A percentile compares a stretch with the other conserved stretches of the same genome.
Conservation (phyloP, 2,113 vertebrate species). For the Polypterus bichir region DNA sequence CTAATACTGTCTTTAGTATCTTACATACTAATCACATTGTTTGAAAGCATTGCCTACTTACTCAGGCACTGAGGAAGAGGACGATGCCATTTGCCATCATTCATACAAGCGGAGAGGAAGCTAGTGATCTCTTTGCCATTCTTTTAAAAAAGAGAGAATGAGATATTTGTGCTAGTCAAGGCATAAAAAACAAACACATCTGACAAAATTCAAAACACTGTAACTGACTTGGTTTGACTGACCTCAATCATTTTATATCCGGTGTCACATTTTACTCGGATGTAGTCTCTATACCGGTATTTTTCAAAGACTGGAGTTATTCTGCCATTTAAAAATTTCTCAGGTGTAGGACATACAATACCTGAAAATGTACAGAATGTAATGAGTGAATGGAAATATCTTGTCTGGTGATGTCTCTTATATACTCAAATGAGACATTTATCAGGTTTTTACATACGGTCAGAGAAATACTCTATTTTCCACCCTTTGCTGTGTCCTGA, state of each 20-base stretch:
- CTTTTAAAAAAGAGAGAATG: slow-evolving; percentile 21
- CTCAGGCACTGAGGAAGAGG: slow-evolving; percentile 48
- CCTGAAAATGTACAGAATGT: slow-evolving; percentile 28
- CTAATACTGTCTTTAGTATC: too few relatives aligned
- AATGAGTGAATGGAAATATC: too few relatives aligned
- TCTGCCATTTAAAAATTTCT: slow-evolving; percentile 29
- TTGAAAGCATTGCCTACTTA: slow-evolving; percentile 18
- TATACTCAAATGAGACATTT: too few relatives aligned
- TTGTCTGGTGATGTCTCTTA: too few relatives aligned
- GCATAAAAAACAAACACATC: too few relatives aligned
- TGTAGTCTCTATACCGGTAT: slow-evolving; percentile 51
- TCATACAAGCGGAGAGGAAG: slow-evolving; percentile 41
- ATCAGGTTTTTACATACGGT: slow-evolving; percentile 32
- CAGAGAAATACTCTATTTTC: slow-evolving; percentile 46
- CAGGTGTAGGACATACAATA: slow-evolving; percentile 33
- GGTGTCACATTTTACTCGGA: slow-evolving; percentile 39
- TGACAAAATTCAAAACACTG: not conserved
- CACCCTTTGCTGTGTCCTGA: slow-evolving; percentile 42
- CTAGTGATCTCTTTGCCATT: slow-evolving; percentile 30
- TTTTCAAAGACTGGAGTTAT: slow-evolving; percentile 33
- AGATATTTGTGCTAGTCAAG: not conserved
- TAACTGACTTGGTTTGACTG: not conserved
- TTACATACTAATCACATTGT: too few relatives aligned
- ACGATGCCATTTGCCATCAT: slow-evolving; percentile 39
- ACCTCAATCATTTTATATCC: slow-evolving; percentile 56